phyloP scores from a whole-genome alignment of 2,797 vertebrate genomes.

The Artibeus lituratus region DNA sequence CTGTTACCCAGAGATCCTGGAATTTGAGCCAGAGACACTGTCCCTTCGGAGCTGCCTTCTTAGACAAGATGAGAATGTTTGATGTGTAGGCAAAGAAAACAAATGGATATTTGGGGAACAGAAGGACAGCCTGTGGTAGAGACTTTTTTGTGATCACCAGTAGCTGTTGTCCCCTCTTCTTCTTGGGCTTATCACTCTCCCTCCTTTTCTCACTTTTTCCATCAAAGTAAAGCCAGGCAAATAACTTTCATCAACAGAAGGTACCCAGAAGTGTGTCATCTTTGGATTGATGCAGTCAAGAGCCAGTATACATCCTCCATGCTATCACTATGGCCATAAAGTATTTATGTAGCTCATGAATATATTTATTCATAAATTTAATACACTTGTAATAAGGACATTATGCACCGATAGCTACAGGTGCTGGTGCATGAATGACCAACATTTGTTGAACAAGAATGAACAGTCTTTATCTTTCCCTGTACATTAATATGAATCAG shows the following conservation, averaged over 20 bases:
- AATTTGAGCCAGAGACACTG: neutral
- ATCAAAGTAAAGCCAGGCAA: neutral
- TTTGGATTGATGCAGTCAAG: neutral
- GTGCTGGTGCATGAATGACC: neutral
- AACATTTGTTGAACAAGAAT: neutral
- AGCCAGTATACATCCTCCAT: neutral
- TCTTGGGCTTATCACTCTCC: neutral
- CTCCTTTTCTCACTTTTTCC: neutral
- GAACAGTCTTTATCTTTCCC: neutral
- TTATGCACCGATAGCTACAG: neutral
- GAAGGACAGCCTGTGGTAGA: neutral
- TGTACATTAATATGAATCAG: neutral
- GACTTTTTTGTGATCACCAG: neutral
- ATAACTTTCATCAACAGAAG: neutral
- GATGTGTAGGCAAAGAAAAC: neutral
- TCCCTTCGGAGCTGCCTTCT: neutral
- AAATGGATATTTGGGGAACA: neutral
- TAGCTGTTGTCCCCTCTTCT: neutral
- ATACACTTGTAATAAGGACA: neutral
- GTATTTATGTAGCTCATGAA: neutral
- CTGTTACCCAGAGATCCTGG: neutral
- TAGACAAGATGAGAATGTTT: neutral
- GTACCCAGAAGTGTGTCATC: neutral
- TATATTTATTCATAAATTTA: neutral
- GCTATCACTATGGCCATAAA: neutral